Evolutionary conservation across 2,113 vertebrate genomes (phyloP).

Genomic region (Pavo muticus): DNA sequence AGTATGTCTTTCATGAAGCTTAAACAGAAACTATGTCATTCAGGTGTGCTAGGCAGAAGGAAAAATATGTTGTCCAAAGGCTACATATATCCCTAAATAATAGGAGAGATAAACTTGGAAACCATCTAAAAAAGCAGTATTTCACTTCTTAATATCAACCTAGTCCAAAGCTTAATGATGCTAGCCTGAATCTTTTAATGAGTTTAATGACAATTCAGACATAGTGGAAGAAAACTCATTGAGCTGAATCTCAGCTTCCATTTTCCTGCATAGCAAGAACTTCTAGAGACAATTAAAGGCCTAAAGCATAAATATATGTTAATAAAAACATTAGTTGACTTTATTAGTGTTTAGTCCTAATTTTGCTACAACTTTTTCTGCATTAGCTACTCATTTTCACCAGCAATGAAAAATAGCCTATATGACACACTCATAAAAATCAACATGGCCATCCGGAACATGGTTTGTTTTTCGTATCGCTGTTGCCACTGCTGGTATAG

Average conservation of each 20-base stretch:
- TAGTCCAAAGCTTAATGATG: background rate
- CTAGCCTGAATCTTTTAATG: background rate
- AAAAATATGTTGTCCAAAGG: background rate
- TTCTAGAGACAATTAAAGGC: background rate
- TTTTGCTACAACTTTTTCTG: background rate
- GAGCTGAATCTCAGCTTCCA: background rate
- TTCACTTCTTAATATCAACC: background rate
- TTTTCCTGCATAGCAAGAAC: slow-evolving; percentile 5
- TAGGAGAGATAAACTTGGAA: background rate
- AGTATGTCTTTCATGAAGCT: background rate
- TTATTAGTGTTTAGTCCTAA: background rate
- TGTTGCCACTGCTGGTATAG: no score
- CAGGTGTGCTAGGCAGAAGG: background rate
- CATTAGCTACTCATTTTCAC: no score
- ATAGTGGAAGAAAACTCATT: slow-evolving; percentile 28
- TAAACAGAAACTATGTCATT: background rate
- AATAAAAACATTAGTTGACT: background rate
- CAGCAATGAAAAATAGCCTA: no score
- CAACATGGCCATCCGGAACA: no score
- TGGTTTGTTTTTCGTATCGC: no score
- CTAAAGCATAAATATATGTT: background rate
- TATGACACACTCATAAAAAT: no score
- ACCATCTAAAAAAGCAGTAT: background rate
- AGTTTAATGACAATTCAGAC: background rate
- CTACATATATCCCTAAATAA: background rate